Evolutionary conservation across 2,888 invertebrate species (phyloP).

Genomic region (Creontiades dilutus): DNA sequence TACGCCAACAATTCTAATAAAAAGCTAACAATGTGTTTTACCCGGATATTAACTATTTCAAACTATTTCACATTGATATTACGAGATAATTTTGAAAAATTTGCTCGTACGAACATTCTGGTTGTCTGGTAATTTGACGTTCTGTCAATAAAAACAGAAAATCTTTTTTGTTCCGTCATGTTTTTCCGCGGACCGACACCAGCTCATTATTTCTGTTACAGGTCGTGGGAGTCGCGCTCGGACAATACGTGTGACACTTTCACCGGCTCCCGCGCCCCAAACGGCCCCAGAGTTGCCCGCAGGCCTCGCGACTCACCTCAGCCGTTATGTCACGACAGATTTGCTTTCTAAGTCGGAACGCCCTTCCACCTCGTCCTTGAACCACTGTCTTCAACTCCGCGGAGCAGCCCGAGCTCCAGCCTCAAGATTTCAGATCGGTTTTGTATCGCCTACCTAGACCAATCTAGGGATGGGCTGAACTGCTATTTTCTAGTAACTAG

Average conservation of each 20-base stretch:
- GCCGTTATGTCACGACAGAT: constrained; percentile 34
- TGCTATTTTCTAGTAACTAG: too few species aligned
- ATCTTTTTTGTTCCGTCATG: neutral
- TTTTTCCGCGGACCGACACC: neutral
- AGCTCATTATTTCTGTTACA: constrained; percentile 4
- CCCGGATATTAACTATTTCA: too few species aligned
- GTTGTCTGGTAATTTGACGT: neutral
- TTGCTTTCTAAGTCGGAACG: constrained; percentile 29
- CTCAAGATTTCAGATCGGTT: too few species aligned
- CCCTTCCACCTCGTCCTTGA: constrained; percentile 19
- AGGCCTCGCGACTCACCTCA: neutral
- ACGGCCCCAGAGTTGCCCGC: neutral
- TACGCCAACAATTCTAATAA: too few species aligned
- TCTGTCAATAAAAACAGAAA: neutral
- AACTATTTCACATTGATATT: too few species aligned
- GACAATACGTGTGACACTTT: constrained; percentile 35
- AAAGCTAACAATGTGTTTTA: too few species aligned
- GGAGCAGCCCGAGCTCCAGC: neutral
- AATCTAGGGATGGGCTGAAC: too few species aligned
- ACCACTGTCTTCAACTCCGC: constrained; percentile 16
- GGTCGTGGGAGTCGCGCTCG: constrained; percentile 10
- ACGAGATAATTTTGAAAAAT: too few species aligned
- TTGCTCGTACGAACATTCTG: too few species aligned
- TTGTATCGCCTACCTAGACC: too few species aligned
- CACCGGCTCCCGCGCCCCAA: neutral